Evolutionary conservation across 2,797 vertebrate genomes (phyloP).

Genomic region (Luscinia megarhynchos): DNA sequence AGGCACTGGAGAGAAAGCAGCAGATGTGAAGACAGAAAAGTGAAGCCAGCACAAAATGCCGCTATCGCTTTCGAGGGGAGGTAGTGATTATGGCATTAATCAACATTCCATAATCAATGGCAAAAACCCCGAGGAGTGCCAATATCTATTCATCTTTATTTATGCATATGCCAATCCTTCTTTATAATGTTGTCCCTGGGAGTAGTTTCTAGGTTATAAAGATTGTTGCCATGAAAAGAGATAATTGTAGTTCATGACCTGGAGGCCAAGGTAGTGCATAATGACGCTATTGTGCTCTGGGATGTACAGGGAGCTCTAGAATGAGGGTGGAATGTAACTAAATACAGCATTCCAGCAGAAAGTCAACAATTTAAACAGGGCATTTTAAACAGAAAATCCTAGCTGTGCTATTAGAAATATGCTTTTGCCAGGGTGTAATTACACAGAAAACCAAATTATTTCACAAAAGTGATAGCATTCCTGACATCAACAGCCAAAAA

Average conservation of each 20-base stretch:
- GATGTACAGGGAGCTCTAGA: slow-evolving; percentile 70
- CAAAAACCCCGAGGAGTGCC: slow-evolving; percentile 49
- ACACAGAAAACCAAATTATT: slow-evolving; percentile 65
- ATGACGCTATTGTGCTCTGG: slow-evolving; percentile 66
- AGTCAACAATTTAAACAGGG: slow-evolving; percentile 44
- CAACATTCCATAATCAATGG: slow-evolving; percentile 67
- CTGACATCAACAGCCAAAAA: slow-evolving; percentile 60
- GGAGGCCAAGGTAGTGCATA: slow-evolving; percentile 62
- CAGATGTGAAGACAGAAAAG: slow-evolving; percentile 52
- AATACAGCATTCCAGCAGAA: slow-evolving; percentile 40
- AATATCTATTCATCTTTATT: slow-evolving; percentile 67
- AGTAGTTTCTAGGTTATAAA: slow-evolving; percentile 65
- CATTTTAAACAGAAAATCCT: slow-evolving; percentile 74
- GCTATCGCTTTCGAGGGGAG: slow-evolving; percentile 38
- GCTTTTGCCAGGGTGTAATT: slow-evolving; percentile 71
- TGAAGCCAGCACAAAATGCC: slow-evolving; percentile 52
- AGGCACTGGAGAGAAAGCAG: slow-evolving; percentile 56
- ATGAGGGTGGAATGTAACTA: slow-evolving; percentile 62
- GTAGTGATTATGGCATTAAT: slow-evolving; percentile 65
- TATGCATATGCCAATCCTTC: slow-evolving; percentile 55
- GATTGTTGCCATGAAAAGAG: slow-evolving; percentile 58
- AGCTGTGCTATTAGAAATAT: slow-evolving; percentile 63
- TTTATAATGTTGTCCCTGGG: slow-evolving; percentile 59
- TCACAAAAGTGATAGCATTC: slow-evolving; percentile 50
- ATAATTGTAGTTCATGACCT: slow-evolving; percentile 62